phyloP scores from a whole-genome alignment of 2,113 vertebrate species.

The Vimba vimba region DNA sequence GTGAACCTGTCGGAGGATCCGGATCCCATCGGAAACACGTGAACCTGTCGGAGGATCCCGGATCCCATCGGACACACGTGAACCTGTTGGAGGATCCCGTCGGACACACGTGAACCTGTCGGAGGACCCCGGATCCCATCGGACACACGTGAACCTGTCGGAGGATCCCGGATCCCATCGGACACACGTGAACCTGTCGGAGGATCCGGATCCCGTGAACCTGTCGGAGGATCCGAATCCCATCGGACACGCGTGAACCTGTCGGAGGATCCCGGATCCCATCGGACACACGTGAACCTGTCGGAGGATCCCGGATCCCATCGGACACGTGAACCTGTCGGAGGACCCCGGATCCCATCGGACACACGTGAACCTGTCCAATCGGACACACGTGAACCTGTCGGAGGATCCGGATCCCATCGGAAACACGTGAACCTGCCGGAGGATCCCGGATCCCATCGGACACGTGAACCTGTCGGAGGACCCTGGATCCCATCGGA shows the following conservation, averaged over 20 bases:
- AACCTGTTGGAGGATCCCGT: not conserved
- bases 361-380: no score
- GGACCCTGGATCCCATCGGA: not conserved
- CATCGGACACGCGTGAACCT: no score
- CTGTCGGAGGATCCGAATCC: no score
- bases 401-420: not conserved
- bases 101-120: no score
- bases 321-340: no score
- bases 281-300: no score
- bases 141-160: no score
- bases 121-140: constrained; percentile 5
- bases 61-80: not conserved
- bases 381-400: no score
- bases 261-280: not conserved
- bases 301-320: not conserved
- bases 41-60: not conserved
- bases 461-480: no score
- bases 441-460: constrained; percentile 3
- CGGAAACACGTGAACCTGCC: no score
- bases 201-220: constrained; percentile 32
- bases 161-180: constrained; percentile 12
- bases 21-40: not conserved
- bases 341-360: constrained; percentile 26
- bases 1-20: not conserved
- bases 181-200: no score